phyloP scores from a whole-genome alignment of 2,888 invertebrate genomes.

The Latrodectus elegans region DNA sequence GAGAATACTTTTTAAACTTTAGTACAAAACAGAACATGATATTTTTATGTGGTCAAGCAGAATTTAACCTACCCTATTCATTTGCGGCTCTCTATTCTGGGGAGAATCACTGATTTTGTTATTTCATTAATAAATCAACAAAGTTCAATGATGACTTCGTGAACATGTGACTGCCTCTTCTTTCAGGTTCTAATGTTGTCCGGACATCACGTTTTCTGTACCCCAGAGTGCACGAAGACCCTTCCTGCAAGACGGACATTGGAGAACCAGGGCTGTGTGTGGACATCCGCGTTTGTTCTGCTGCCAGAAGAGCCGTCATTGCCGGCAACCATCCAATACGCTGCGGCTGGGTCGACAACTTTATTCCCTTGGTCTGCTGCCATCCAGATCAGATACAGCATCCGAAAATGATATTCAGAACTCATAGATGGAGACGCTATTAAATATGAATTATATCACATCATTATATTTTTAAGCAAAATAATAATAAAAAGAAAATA shows the following conservation, averaged over 20 bases:
- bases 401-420: conserved; percentile 18
- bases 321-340: conserved; percentile 44
- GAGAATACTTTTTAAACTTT: no score
- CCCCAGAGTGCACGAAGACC: conserved; percentile 16
- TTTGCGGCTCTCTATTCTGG: no score
- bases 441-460: no score
- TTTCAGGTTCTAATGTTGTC: conserved; percentile 31
- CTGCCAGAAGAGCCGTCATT: conserved; percentile 37
- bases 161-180: neutral
- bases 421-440: neutral
- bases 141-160: no score
- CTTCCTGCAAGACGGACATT: conserved; percentile 40
- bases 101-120: no score
- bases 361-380: conserved; percentile 51
- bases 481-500: no score
- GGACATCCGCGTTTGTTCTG: conserved; percentile 42
- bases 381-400: conserved; percentile 53
- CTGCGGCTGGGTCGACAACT: conserved; percentile 51
- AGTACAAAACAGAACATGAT: no score
- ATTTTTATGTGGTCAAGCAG: no score
- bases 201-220: conserved; percentile 26
- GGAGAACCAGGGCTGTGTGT: conserved; percentile 29
- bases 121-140: no score
- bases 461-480: no score
- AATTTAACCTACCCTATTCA: no score